phyloP scores from a whole-genome alignment of 1,140 invertebrate genomes.

The Batillaria attramentaria region DNA sequence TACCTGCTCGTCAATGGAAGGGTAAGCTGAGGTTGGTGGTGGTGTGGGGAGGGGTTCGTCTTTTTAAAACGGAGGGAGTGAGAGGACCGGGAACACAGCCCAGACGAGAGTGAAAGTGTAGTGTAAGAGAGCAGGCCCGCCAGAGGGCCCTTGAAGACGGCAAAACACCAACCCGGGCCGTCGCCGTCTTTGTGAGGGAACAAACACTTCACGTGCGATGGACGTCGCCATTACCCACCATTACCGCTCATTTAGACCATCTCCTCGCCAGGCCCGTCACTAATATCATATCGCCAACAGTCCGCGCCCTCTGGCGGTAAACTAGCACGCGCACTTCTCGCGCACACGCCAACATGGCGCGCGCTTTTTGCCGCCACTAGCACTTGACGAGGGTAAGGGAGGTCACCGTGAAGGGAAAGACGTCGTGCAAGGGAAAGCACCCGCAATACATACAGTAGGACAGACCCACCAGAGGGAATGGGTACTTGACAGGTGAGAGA shows the following conservation, averaged over 20 bases:
- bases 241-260: conserved; percentile 20
- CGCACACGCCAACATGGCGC: conserved; percentile 11
- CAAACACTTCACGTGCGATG: conserved; percentile 15
- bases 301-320: neutral
- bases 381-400: neutral
- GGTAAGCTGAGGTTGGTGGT: neutral
- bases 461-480: no score
- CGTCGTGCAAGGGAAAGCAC: neutral
- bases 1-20: neutral
- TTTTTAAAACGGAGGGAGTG: neutral
- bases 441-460: neutral
- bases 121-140: conserved; percentile 23
- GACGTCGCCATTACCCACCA: neutral
- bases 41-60: neutral
- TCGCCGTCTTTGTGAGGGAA: neutral
- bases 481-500: no score
- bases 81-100: neutral
- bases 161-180: conserved; percentile 9
- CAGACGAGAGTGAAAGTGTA: neutral
- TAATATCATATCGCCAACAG: neutral
- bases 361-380: conserved; percentile 7
- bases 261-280: neutral
- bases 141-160: neutral
- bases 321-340: conserved; percentile 14
- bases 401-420: neutral